phyloP scores from a whole-genome alignment of 2,113 vertebrate species.

The Macquaria australasica region DNA sequence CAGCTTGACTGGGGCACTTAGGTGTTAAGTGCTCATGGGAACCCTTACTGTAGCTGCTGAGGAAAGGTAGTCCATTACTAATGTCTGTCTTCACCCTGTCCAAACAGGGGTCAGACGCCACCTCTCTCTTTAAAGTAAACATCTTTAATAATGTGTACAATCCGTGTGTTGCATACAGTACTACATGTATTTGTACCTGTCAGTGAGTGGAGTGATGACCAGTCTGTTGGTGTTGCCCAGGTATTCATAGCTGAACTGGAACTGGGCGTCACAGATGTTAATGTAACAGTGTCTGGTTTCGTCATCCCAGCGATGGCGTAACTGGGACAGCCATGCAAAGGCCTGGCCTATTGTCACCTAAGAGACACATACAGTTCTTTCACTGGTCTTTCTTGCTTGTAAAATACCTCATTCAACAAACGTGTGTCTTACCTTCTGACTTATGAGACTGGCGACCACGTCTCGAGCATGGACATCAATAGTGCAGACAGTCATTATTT shows the following conservation, averaged over 20 bases:
- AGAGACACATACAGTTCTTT: background rate
- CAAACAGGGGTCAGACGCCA: background rate
- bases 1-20: constrained; percentile 10
- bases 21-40: background rate
- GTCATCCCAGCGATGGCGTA: constrained; percentile 88
- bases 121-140: background rate
- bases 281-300: constrained; percentile 83
- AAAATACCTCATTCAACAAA: background rate
- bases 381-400: background rate
- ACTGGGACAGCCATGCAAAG: constrained; percentile 88
- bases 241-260: constrained; percentile 89
- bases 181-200: constrained; percentile 75
- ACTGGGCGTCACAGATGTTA: constrained; percentile 89
- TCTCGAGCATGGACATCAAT: constrained; percentile 91
- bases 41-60: background rate
- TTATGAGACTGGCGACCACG: constrained; percentile 88
- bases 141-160: background rate
- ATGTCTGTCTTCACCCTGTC: background rate
- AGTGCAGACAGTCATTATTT: constrained; percentile 92
- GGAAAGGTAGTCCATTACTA: background rate
- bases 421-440: constrained; percentile 85
- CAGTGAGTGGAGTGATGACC: constrained; percentile 89
- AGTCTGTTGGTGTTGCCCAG: constrained; percentile 88
- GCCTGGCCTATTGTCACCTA: constrained; percentile 86
- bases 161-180: background rate